A percentile compares a stretch with the other conserved stretches of the same genome.
Conservation (phyloP, 1,140 invertebrate species). For the Sesamia nonagrioides region DNA sequence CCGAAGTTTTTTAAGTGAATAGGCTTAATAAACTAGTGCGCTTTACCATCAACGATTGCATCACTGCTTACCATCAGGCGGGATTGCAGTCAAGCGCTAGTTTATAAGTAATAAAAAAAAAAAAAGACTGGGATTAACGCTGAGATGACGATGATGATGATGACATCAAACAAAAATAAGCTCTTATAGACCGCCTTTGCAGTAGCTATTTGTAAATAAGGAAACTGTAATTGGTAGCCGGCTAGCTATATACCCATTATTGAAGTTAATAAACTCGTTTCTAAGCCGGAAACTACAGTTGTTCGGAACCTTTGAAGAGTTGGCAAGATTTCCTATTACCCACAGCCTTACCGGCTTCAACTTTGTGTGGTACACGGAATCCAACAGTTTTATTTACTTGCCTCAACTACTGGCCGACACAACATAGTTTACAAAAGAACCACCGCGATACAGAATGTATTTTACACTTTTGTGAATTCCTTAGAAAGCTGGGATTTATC, state of each 20-base stretch:
- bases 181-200: not conserved
- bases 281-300: constrained; percentile 65
- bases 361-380: constrained; percentile 60
- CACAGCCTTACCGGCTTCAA: constrained; percentile 57
- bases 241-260: constrained; percentile 51
- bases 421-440: constrained; percentile 44
- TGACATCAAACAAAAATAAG: not conserved
- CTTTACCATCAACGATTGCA: too few species aligned
- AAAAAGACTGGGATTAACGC: too few species aligned
- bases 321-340: constrained; percentile 72
- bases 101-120: too few species aligned
- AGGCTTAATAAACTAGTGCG: too few species aligned
- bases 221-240: constrained; percentile 37
- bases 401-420: constrained; percentile 48
- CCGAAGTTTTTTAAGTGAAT: too few species aligned
- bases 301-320: constrained; percentile 66
- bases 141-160: too few species aligned
- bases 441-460: constrained; percentile 8
- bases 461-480: not conserved
- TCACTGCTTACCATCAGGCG: too few species aligned
- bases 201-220: constrained; percentile 23
- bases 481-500: not conserved
- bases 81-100: too few species aligned
- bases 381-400: constrained; percentile 66
- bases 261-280: constrained; percentile 68